Percentiles rank a stretch among this genome's conserved stretches.
Evolutionary conservation across 2,797 vertebrate genomes (phyloP).

Genomic region (Trematocara caparti): DNA sequence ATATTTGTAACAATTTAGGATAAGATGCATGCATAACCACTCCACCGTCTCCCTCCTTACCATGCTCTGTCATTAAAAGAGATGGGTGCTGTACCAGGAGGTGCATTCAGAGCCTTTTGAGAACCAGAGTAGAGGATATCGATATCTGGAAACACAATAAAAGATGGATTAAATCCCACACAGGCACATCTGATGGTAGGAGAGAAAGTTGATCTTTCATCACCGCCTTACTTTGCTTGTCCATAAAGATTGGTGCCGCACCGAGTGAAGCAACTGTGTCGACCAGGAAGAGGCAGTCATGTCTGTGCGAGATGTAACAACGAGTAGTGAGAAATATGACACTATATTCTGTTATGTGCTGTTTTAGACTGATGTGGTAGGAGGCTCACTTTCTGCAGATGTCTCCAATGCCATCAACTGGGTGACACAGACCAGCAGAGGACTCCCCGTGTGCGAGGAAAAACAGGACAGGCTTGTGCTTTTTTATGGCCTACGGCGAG

Average conservation of each 20-base stretch:
- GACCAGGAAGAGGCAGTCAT: constrained; percentile 89
- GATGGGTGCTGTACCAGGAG: constrained; percentile 89
- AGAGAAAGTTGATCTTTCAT: background rate
- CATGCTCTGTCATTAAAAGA: constrained; percentile 92
- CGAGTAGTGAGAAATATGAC: background rate
- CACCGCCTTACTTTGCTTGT: constrained; percentile 84
- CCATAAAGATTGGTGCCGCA: constrained; percentile 91
- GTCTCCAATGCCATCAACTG: constrained; percentile 86
- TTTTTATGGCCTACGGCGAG: constrained; percentile 75
- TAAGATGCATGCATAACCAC: background rate
- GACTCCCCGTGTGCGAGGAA: constrained; percentile 96
- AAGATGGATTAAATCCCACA: background rate
- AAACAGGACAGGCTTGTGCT: constrained; percentile 85
- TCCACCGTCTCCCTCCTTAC: constrained; percentile 60
- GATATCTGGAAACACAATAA: constrained; percentile 77
- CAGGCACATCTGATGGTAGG: background rate
- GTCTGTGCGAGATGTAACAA: constrained; percentile 62
- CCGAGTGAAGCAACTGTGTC: constrained; percentile 92
- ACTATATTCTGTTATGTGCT: background rate
- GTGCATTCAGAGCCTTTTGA: constrained; percentile 91
- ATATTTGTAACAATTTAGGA: background rate
- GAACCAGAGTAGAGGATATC: constrained; percentile 90
- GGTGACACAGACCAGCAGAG: constrained; percentile 88
- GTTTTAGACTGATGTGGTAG: background rate
- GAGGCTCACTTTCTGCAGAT: constrained; percentile 87